Evolutionary conservation across 2,888 invertebrate species (phyloP), one percentile per base, ranked within the genome.

Genomic region (Clistopyga incitator): DNA sequence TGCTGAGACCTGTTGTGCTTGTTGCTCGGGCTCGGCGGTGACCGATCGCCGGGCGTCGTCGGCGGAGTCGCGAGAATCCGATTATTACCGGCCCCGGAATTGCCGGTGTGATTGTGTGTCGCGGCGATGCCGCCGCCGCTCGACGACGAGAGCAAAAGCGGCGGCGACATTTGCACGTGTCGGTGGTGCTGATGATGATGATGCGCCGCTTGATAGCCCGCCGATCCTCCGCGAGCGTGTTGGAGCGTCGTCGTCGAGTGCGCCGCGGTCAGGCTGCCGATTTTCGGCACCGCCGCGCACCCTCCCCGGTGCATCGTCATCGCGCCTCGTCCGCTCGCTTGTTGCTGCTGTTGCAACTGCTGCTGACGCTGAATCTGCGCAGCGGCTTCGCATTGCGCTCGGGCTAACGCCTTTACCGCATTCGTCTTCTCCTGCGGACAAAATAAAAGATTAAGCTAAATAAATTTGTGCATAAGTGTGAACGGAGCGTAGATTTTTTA

Each of bases 381-480:
- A 23, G 92, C 92, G 0, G 92, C 92, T 77, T 93, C 93, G 88
- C 92, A 93, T 74, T 92, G 93, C 42, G 93, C 93, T 34, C 92
- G 90, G 29, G 94, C 94, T 10, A 95, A 91, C 10, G 96, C 96
- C 89, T 96, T 96, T 42, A 97, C 97, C 74, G 97, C 95, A 88
- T 96, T 97, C 0, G 97, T 97, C 94, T 97, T 97, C 93, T 97
- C 97, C 94, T 94, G 87, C 0, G 86, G 84, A 45, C 34, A 59
- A 38, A 38, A 65, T 50, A 34, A 67, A 29, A 29, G 29, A 29
- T 29, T 29, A 29, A 29, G n/a, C n/a, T n/a, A n/a, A n/a, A n/a
- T n/a, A n/a, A n/a, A n/a, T n/a, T n/a, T n/a, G n/a, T n/a, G n/a
- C n/a, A n/a, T n/a, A n/a, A n/a, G n/a, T n/a, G n/a, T n/a, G n/a